Base-by-base conservation (phyloP, 2,797 vertebrate species). In the Neopelma chrysocephalum region DNA sequence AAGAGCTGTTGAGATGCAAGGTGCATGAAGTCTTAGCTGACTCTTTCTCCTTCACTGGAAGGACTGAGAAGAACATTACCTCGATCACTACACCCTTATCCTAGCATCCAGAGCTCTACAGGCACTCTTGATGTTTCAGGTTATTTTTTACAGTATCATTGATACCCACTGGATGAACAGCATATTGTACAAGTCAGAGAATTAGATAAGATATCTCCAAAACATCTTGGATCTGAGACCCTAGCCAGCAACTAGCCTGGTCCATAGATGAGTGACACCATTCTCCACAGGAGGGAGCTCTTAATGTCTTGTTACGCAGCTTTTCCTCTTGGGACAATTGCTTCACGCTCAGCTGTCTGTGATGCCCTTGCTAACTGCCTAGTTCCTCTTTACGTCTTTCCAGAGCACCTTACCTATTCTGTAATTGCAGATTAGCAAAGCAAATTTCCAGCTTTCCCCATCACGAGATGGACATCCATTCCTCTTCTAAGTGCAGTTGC, bases 51-150 rank as follows among this genome's bases (percentile, higher is more conserved):
- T 57, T 69, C 27, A 9, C 38, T 26, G 25, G 5, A 25, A 58
- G 10, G 23, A n/a, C n/a, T 60, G 53, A 88, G 16, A n/a, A 69
- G 16, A 79, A 25, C 5, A 64, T 62, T 0, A 0, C 4, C 25
- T 65, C 12, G 3, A 31, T 7, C 8, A 6, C 8, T n/a, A 25
- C 9, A 42, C 9, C 11, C 20, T 50, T 57, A 31, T 29, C 5
- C 19, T 38, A 27, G 27, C 9, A 36, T 32, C 48, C 36, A 38
- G 64, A 70, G 7, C 13, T 56, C 32, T 31, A 17, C 15, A 40
- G 42, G 42, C 36, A 56, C 19, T 58, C 11, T 12, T 65, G 11
- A 16, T 29, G 13, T 57, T 69, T 61, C 53, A 58, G 23, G 14
- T 53, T 19, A 31, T 75, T 34, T 66, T 53, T 73, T 20, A 47